Percentiles rank a stretch among this genome's conserved stretches.
Evolutionary conservation across 2,888 invertebrate genomes (phyloP).

Genomic region (Orchestes rusci): DNA sequence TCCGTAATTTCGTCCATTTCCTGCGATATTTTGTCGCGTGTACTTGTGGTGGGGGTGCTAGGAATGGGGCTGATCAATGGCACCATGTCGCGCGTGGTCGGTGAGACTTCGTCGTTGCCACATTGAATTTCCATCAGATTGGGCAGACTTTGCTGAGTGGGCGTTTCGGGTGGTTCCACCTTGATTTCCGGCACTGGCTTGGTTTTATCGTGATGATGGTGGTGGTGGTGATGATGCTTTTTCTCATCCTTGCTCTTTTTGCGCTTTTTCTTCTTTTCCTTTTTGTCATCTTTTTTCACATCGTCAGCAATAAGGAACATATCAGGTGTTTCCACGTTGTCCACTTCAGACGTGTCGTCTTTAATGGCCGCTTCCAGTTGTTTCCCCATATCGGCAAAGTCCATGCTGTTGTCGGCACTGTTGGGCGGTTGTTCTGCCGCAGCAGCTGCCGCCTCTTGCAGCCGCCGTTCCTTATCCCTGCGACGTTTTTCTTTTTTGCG

Average conservation of each 20-base stretch:
- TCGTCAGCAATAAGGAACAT: slow-evolving; percentile 15
- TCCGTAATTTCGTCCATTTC: slow-evolving; percentile 44
- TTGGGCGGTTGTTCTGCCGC: slow-evolving; percentile 27
- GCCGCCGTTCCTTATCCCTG: slow-evolving; percentile 43
- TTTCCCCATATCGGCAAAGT: slow-evolving; percentile 73
- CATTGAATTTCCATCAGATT: slow-evolving; percentile 54
- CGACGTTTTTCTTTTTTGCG: slow-evolving; percentile 47
- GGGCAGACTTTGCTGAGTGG: slow-evolving; percentile 50
- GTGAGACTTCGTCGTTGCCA: slow-evolving; percentile 48
- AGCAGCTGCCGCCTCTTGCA: slow-evolving; percentile 42
- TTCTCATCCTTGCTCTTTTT: slow-evolving; percentile 76
- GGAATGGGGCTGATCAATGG: slow-evolving; percentile 48
- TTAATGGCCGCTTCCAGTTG: slow-evolving; percentile 75
- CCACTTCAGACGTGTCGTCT: slow-evolving; percentile 49
- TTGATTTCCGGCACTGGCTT: slow-evolving; percentile 31
- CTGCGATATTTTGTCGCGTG: slow-evolving; percentile 60
- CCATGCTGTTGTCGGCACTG: slow-evolving; percentile 68
- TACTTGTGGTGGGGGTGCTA: slow-evolving; percentile 43
- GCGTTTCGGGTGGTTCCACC: slow-evolving; percentile 2
- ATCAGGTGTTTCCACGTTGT: slow-evolving; percentile 42
- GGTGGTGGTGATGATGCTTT: slow-evolving; percentile 48
- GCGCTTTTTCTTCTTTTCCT: slow-evolving; percentile 78
- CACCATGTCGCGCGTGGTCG: slow-evolving; percentile 32
- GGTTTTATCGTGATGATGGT: slow-evolving; percentile 55
- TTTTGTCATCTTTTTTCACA: slow-evolving; percentile 44